Conservation (phyloP, 1,140 invertebrate genomes). For the Atta cephalotes region DNA sequence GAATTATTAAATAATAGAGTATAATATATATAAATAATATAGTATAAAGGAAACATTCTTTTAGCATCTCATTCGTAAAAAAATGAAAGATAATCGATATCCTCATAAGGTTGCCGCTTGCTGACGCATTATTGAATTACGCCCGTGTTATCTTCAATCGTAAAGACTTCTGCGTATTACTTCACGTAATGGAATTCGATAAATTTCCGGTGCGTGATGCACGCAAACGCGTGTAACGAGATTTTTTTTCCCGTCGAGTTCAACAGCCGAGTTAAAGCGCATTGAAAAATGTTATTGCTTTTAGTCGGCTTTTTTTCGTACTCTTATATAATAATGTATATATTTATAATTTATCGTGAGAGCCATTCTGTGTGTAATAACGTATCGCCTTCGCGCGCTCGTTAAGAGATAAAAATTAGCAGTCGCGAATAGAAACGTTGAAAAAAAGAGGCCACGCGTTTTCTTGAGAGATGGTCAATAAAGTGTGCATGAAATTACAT, state of each 20-base stretch:
- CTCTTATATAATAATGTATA: not conserved
- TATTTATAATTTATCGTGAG: constrained; percentile 26
- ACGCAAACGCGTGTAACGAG: constrained; percentile 28
- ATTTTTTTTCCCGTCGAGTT: constrained; percentile 24
- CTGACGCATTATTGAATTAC: constrained; percentile 36
- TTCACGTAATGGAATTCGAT: constrained; percentile 52
- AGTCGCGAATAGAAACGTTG: constrained; percentile 20
- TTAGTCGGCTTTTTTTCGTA: constrained; percentile 31
- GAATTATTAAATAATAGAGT: constrained; percentile 36
- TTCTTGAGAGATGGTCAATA: constrained; percentile 12
- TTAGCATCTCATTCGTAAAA: not conserved
- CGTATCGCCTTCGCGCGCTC: not conserved
- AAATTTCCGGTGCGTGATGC: constrained; percentile 34
- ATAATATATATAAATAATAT: too few relatives aligned
- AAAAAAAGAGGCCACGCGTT: constrained; percentile 46
- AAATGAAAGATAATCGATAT: constrained; percentile 44
- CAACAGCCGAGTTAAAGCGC: constrained; percentile 24
- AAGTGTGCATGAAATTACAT: constrained; percentile 33
- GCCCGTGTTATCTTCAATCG: constrained; percentile 51
- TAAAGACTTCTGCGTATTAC: constrained; percentile 39
- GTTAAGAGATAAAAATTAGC: constrained; percentile 11
- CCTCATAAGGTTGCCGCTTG: not conserved
- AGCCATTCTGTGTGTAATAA: not conserved
- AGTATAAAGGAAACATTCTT: not conserved
- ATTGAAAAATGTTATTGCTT: constrained; percentile 25